These are phyloP conservation scores for Pygoscelis antarcticus DNA, from an alignment of 2,113 vertebrate species.

Conservation along the genomic window DNA sequence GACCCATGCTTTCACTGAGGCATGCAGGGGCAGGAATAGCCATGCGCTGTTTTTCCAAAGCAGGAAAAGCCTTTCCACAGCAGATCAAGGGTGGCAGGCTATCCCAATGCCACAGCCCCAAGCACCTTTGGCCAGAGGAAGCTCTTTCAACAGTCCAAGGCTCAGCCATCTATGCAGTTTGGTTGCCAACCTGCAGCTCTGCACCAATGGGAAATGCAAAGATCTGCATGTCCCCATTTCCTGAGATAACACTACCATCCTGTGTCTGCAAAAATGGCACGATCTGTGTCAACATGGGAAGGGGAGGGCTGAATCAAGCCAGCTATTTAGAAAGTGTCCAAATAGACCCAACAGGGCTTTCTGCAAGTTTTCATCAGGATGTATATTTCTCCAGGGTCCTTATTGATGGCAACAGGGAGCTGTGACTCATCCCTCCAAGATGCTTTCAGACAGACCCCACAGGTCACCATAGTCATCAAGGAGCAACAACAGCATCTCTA, in stretches of 20 bases:
- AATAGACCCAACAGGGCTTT: neutral
- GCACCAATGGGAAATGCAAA: neutral
- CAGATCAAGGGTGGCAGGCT: neutral
- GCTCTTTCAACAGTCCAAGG: neutral
- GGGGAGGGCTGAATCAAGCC: neutral
- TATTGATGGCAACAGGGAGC: neutral
- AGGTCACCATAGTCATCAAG: neutral
- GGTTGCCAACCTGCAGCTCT: neutral
- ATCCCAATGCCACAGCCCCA: rapidly evolving
- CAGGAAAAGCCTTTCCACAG: neutral
- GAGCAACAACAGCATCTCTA: neutral
- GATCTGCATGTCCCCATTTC: neutral
- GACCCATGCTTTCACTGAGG: rapidly evolving
- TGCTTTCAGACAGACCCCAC: neutral
- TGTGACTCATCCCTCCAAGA: neutral
- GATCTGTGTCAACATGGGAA: neutral
- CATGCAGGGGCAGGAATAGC: neutral
- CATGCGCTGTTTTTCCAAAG: neutral
- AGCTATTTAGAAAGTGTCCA: neutral
- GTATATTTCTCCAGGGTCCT: neutral
- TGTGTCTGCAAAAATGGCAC: neutral
- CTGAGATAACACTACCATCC: too few species aligned
- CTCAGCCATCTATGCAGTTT: neutral
- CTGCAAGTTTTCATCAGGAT: neutral
- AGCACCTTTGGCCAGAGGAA: neutral